phyloP scores from a whole-genome alignment of 2,797 vertebrate genomes.

The Peromyscus melanophrys region DNA sequence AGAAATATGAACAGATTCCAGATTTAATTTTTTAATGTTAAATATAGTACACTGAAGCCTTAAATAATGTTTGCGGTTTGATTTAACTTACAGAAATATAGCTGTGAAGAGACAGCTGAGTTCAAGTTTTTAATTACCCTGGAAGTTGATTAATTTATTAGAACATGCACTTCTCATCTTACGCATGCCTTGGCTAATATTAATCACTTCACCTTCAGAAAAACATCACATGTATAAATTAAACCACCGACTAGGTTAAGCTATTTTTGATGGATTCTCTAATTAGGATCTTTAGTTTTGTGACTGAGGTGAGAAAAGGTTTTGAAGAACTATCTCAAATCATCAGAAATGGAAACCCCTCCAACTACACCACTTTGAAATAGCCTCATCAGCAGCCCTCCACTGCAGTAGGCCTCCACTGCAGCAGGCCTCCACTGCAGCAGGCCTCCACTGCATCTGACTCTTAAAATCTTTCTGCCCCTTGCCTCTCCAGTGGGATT shows the following conservation, averaged over 20 bases:
- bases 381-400: background rate
- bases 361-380: background rate
- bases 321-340: slow-evolving; percentile 37
- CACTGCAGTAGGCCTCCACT: too few relatives aligned
- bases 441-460: background rate
- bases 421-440: too few relatives aligned
- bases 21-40: slow-evolving; percentile 60
- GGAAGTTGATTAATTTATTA: slow-evolving; percentile 66
- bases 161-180: slow-evolving; percentile 59
- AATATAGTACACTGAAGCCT: slow-evolving; percentile 68
- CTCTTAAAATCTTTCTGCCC: background rate
- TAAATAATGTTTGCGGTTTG: slow-evolving; percentile 74
- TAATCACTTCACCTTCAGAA: slow-evolving; percentile 70
- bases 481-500: background rate
- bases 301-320: background rate
- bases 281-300: slow-evolving; percentile 50
- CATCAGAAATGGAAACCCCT: slow-evolving; percentile 22
- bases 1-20: slow-evolving; percentile 68
- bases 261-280: slow-evolving; percentile 51
- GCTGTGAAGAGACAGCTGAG: slow-evolving; percentile 50
- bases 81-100: slow-evolving; percentile 67
- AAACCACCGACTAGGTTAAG: slow-evolving; percentile 23
- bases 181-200: slow-evolving; percentile 5
- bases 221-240: slow-evolving; percentile 44
- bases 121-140: slow-evolving; percentile 69